Evolutionary conservation across 2,113 vertebrate species (phyloP).

Genomic region (Apaloderma vittatum): DNA sequence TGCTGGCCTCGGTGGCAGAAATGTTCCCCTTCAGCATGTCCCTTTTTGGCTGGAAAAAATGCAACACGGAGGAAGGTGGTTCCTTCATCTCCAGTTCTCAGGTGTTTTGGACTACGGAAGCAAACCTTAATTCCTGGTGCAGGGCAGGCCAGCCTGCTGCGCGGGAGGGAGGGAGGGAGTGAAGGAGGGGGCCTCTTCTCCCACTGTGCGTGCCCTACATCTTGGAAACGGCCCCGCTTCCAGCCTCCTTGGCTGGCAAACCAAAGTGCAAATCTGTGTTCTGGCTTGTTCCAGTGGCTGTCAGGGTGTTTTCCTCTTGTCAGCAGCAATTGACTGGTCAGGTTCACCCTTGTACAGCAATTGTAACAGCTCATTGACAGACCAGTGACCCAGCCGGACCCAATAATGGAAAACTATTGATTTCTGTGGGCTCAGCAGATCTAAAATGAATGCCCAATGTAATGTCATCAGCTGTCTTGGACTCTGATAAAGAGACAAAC

Average conservation of each 20-base stretch:
- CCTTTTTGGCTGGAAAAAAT: not conserved
- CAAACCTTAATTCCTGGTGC: not conserved
- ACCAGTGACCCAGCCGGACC: constrained; percentile 95
- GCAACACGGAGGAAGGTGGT: rapidly evolving
- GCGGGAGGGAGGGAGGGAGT: too few species aligned
- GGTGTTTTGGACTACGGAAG: not conserved
- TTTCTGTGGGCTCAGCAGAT: constrained; percentile 88
- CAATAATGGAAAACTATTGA: constrained; percentile 99
- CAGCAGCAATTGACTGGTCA: constrained; percentile 93
- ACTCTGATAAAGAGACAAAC: constrained; percentile 76
- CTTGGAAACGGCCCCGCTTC: constrained; percentile 80
- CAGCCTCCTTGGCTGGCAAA: constrained; percentile 80
- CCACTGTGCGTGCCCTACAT: constrained; percentile 72
- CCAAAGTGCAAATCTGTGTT: constrained; percentile 95
- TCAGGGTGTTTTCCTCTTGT: constrained; percentile 95
- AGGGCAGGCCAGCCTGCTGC: not conserved
- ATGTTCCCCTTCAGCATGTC: rapidly evolving
- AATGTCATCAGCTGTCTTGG: constrained; percentile 88
- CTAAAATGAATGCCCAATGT: constrained; percentile 84
- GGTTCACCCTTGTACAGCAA: constrained; percentile 88
- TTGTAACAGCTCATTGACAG: constrained; percentile 98
- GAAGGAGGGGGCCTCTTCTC: not conserved
- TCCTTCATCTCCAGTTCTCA: not conserved
- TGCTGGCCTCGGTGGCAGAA: not conserved
- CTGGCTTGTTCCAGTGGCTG: constrained; percentile 92